Percentiles rank a stretch among this genome's conserved stretches.
phyloP scores from a whole-genome alignment of 2,888 invertebrate species.

The Sarcophaga carnaria region DNA sequence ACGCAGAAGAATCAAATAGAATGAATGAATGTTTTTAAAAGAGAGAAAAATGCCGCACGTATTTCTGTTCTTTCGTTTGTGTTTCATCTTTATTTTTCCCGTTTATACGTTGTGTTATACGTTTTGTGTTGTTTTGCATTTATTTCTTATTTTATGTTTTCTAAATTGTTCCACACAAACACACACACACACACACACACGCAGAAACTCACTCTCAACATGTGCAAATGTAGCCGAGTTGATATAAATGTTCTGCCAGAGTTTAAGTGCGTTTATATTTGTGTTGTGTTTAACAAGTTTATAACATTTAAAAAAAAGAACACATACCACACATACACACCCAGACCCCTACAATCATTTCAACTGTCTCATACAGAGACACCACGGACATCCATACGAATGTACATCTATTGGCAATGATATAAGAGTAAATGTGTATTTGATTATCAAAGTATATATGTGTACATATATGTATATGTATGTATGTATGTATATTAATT shows the following conservation, averaged over 20 bases:
- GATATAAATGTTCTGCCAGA: slow-evolving; percentile 30
- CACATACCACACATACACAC: background rate
- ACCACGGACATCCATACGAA: background rate
- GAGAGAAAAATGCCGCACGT: background rate
- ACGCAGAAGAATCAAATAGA: background rate
- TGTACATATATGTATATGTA: background rate
- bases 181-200: background rate
- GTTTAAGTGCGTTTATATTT: slow-evolving; percentile 54
- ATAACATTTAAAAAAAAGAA: slow-evolving; percentile 28
- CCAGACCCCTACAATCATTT: background rate
- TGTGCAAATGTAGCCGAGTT: background rate
- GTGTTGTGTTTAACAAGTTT: slow-evolving; percentile 61
- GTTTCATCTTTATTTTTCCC: slow-evolving; percentile 35
- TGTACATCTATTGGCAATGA: background rate
- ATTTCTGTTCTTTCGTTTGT: too few species aligned
- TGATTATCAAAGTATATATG: background rate
- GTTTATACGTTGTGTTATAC: background rate
- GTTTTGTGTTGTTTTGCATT: slow-evolving; percentile 4
- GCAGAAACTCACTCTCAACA: background rate
- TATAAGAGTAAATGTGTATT: background rate
- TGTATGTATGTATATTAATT: slow-evolving; percentile 6
- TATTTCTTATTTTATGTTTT: slow-evolving; percentile 37
- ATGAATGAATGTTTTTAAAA: background rate
- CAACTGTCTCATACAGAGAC: background rate
- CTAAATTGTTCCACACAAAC: slow-evolving; percentile 42